These are phyloP conservation scores for Eupithecia pulchellata DNA, from an alignment of 2,888 invertebrate genomes.

Conservation along the genomic window DNA sequence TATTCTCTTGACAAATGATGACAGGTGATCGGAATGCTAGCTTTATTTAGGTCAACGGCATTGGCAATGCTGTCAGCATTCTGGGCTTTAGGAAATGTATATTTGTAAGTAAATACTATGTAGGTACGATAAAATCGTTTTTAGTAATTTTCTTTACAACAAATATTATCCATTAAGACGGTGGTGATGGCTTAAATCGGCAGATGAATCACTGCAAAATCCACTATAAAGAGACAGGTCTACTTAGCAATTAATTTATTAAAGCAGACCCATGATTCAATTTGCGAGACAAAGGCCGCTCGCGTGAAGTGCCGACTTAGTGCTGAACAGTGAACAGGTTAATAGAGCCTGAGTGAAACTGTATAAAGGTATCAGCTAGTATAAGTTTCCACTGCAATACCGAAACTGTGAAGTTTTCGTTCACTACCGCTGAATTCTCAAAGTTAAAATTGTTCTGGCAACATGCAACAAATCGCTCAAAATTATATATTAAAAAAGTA, in stretches of 20 bases:
- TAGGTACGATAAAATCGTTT: too few relatives aligned
- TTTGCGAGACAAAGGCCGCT: conserved; percentile 64
- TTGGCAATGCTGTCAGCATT: too few relatives aligned
- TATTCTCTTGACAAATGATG: too few relatives aligned
- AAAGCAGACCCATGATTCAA: conserved; percentile 70
- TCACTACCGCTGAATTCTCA: too few relatives aligned
- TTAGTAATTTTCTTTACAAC: too few relatives aligned
- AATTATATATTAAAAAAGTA: too few relatives aligned
- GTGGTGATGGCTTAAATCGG: background rate
- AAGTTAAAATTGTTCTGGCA: too few relatives aligned
- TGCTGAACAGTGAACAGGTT: conserved; percentile 32
- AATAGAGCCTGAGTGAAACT: conserved; percentile 19
- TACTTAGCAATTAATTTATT: conserved; percentile 71
- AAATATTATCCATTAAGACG: too few relatives aligned
- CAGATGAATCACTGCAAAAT: conserved; percentile 7
- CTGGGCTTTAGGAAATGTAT: too few relatives aligned
- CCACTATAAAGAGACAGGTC: conserved; percentile 57
- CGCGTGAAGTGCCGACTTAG: conserved; percentile 46
- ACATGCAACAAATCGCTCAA: background rate
- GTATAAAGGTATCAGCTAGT: background rate
- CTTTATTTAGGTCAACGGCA: too few relatives aligned
- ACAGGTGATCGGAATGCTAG: too few relatives aligned
- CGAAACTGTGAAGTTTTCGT: background rate
- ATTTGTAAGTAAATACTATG: too few relatives aligned
- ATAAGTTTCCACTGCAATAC: background rate